Percentiles rank a stretch among this genome's conserved stretches.
Evolutionary conservation across 37 sponge, comb jelly and placozoan genomes (phyloP).

Genomic region (Lycopodina hypogea): DNA sequence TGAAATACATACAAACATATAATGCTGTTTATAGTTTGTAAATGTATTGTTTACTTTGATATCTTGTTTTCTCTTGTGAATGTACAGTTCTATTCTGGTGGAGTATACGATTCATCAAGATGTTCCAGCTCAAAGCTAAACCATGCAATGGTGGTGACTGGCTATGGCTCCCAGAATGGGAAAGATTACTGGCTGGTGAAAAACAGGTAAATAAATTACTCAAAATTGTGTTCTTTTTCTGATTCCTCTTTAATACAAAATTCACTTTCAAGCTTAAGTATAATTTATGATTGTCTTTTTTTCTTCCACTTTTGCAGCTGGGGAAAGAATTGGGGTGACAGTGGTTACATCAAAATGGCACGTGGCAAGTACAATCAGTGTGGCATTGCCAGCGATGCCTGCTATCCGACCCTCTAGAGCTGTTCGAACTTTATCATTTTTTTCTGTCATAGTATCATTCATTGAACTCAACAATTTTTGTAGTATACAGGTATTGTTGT

Average conservation of each 20-base stretch:
- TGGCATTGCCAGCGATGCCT: conserved; percentile 72
- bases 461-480: background rate
- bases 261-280: background rate
- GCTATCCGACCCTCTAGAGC: conserved; percentile 49
- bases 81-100: conserved; percentile 45
- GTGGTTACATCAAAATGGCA: conserved; percentile 64
- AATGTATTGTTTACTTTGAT: background rate
- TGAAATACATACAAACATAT: background rate
- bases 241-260: too few species aligned
- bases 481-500: too few species aligned
- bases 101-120: conserved; percentile 54
- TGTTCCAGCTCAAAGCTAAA: conserved; percentile 44
- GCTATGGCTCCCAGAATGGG: conserved; percentile 38
- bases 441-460: background rate
- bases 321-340: conserved; percentile 63
- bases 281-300: background rate
- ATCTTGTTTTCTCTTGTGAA: background rate
- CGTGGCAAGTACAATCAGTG: conserved; percentile 67
- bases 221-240: background rate
- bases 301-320: conserved; percentile 21
- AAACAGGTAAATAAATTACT: conserved; percentile 42
- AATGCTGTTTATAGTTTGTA: background rate
- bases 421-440: background rate
- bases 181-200: conserved; percentile 62
- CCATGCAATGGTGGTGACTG: conserved; percentile 57